Percentiles rank a stretch among this genome's conserved stretches.
Evolutionary conservation across 92 coral and sea anemone genomes (phyloP).

Genomic region (Paragorgia papillata): DNA sequence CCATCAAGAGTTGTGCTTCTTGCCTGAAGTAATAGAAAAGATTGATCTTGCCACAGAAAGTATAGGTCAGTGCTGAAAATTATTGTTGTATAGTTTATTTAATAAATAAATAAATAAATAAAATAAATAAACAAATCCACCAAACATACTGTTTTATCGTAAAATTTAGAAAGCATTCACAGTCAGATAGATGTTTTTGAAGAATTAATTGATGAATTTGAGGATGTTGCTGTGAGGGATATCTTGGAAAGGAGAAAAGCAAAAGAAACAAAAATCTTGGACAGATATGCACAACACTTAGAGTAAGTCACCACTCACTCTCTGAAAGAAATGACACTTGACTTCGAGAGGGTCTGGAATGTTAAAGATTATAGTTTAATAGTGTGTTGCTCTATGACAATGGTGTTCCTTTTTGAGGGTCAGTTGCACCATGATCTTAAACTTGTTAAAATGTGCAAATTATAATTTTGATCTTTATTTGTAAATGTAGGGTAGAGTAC

Average conservation of each 20-base stretch:
- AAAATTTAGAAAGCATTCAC: constrained; percentile 72
- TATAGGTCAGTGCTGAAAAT: constrained; percentile 69
- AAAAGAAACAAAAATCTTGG: constrained; percentile 73
- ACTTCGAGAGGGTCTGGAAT: no score
- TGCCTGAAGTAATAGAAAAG: constrained; percentile 81
- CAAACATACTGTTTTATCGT: not conserved
- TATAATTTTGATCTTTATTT: no score
- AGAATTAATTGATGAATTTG: constrained; percentile 77
- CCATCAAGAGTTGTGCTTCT: constrained; percentile 79
- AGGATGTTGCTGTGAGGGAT: constrained; percentile 82
- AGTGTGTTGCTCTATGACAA: no score
- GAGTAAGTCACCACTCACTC: no score
- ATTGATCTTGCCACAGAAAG: constrained; percentile 75
- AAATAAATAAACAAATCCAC: no score
- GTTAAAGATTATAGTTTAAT: no score
- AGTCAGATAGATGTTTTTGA: constrained; percentile 90
- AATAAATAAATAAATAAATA: no score
- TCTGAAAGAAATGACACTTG: no score
- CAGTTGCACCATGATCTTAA: no score
- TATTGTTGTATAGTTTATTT: not conserved
- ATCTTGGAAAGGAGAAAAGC: constrained; percentile 78
- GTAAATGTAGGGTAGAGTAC: constrained; percentile 23
- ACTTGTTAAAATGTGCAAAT: no score
- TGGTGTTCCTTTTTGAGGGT: no score
- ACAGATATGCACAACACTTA: constrained; percentile 76